phyloP scores from a whole-genome alignment of 1,140 invertebrate species.

The Tigriopus japonicus region DNA sequence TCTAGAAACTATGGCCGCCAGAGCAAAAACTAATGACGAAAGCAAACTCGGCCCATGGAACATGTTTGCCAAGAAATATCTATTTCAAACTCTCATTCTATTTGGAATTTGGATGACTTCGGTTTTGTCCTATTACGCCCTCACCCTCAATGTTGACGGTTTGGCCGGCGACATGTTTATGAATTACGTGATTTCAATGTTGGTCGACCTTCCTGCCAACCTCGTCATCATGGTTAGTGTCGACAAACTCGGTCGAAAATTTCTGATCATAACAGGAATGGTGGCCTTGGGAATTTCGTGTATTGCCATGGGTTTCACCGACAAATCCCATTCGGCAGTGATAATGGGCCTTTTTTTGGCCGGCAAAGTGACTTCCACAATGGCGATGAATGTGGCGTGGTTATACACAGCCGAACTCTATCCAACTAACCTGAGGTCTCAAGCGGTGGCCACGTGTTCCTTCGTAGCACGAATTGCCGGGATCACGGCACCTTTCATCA shows the following conservation, averaged over 20 bases:
- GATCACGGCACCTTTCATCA: neutral
- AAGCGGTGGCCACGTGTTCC: conserved; percentile 17
- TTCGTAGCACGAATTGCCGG: neutral
- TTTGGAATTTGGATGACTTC: neutral
- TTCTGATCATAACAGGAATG: neutral
- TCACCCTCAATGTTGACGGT: neutral
- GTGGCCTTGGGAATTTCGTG: neutral
- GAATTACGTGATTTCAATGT: neutral
- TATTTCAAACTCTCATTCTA: neutral
- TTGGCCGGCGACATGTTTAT: neutral
- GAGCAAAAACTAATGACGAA: neutral
- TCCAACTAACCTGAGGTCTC: conserved; percentile 29
- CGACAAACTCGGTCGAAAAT: neutral
- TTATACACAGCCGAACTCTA: conserved; percentile 28
- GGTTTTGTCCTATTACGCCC: neutral
- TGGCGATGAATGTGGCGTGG: conserved; percentile 20
- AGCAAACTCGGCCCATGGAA: neutral
- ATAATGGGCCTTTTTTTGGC: neutral
- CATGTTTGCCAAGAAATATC: neutral
- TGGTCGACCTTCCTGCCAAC: neutral
- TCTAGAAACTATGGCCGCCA: neutral
- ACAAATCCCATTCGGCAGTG: neutral
- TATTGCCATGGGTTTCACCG: neutral
- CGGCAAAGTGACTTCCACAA: conserved; percentile 21
- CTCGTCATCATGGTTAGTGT: neutral